Evolutionary conservation across 2,113 vertebrate genomes (phyloP).

Genomic region (Festucalex cinctus): DNA sequence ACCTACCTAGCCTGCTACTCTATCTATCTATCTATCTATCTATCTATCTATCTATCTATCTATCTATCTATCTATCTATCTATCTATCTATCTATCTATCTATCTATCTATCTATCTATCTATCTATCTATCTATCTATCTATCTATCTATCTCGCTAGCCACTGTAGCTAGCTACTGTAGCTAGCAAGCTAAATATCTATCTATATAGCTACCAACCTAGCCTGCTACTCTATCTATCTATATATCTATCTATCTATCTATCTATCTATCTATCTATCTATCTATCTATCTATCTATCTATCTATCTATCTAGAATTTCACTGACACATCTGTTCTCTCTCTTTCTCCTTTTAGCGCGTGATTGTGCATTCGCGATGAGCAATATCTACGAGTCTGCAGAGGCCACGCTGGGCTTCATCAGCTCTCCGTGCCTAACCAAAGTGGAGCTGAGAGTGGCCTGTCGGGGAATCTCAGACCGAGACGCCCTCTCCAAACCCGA

Average conservation of each 20-base stretch:
- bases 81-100: not conserved
- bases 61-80: too few species aligned
- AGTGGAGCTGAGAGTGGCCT: conserved; percentile 85
- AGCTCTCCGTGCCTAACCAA: conserved; percentile 82
- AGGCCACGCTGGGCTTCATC: conserved; percentile 77
- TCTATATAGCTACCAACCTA: conserved; percentile 20
- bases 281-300: not conserved
- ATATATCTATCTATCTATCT: conserved; percentile 21
- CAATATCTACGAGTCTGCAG: conserved; percentile 78
- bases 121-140: not conserved
- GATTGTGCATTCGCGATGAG: conserved; percentile 65
- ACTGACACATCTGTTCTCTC: conserved; percentile 6
- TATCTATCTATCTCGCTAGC: conserved; percentile 1
- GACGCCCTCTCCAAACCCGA: conserved; percentile 81
- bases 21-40: too few species aligned
- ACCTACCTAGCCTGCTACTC: too few species aligned
- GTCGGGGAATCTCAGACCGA: conserved; percentile 78
- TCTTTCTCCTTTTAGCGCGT: conserved; percentile 34
- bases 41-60: too few species aligned
- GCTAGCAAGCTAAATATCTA: conserved; percentile 12
- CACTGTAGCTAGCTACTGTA: too few species aligned
- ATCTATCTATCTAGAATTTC: conserved; percentile 14
- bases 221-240: conserved; percentile 25
- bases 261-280: conserved; percentile 21
- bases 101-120: not conserved